Percentiles rank a stretch among this genome's conserved stretches.
These are phyloP conservation scores for Leptopilina syphax DNA, from an alignment of 2,888 invertebrate species.

Conservation along the genomic window DNA sequence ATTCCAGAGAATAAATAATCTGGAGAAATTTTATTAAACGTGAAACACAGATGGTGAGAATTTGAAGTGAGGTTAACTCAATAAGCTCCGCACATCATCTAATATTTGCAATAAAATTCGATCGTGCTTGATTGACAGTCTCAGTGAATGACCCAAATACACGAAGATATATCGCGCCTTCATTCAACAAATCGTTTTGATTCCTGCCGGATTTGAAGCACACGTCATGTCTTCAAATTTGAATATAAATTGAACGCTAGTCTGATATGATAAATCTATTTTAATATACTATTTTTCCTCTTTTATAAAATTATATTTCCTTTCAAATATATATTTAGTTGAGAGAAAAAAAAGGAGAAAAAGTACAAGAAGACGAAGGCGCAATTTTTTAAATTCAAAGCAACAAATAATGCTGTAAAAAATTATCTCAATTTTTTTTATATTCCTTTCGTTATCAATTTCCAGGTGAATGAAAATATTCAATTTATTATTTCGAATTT, in stretches of 20 bases:
- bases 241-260: conserved; percentile 12
- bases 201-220: background rate
- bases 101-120: conserved; percentile 8
- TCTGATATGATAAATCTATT: conserved; percentile 11
- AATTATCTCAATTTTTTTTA: no score
- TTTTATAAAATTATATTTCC: conserved; percentile 1
- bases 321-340: no score
- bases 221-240: conserved; percentile 15
- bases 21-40: background rate
- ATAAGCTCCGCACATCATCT: background rate
- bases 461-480: no score
- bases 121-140: conserved; percentile 3
- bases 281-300: background rate
- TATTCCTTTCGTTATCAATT: no score
- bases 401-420: no score
- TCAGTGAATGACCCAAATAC: conserved; percentile 11
- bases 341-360: no score
- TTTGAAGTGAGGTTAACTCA: background rate
- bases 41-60: background rate
- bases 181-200: conserved; percentile 6
- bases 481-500: no score
- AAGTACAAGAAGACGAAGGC: no score
- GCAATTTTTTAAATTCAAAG: no score
- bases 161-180: conserved; percentile 4
- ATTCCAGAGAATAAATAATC: background rate